A percentile compares a stretch with the other conserved stretches of the same genome.
phyloP scores from a whole-genome alignment of 2,888 invertebrate species.

The Altica lythri region DNA sequence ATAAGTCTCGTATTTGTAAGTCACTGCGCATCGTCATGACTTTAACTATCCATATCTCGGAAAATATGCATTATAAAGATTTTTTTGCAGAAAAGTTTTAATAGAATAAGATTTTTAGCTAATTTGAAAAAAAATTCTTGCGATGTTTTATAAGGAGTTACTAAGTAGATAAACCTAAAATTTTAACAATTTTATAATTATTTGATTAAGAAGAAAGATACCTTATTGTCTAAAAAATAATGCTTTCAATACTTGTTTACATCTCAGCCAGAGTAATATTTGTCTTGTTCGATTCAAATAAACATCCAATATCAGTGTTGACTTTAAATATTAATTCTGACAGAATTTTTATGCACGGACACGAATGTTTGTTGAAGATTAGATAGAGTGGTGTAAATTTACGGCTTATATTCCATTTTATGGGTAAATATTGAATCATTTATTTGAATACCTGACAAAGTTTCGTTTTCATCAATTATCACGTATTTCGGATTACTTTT shows the following conservation, averaged over 20 bases:
- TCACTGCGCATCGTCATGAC: too few species aligned
- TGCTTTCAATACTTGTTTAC: neutral
- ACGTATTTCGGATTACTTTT: neutral
- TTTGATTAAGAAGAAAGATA: too few species aligned
- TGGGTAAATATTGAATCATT: neutral
- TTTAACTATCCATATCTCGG: too few species aligned
- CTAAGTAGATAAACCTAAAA: too few species aligned
- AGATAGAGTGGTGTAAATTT: constrained; percentile 24
- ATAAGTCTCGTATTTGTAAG: too few species aligned
- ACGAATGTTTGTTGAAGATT: constrained; percentile 32
- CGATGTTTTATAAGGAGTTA: too few species aligned
- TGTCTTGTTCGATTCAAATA: neutral
- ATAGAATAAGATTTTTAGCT: too few species aligned
- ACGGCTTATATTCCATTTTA: neutral
- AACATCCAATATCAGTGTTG: neutral
- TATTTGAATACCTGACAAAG: constrained; percentile 28
- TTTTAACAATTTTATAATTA: too few species aligned
- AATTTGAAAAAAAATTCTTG: too few species aligned
- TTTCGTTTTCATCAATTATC: constrained; percentile 22
- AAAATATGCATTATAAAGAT: too few species aligned
- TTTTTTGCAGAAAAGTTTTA: too few species aligned
- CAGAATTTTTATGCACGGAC: constrained; percentile 16
- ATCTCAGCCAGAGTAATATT: neutral
- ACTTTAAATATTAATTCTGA: constrained; percentile 8
- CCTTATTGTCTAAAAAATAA: neutral